Base-by-base conservation (phyloP, 2,113 vertebrate species). In the Austrofundulus limnaeus region DNA sequence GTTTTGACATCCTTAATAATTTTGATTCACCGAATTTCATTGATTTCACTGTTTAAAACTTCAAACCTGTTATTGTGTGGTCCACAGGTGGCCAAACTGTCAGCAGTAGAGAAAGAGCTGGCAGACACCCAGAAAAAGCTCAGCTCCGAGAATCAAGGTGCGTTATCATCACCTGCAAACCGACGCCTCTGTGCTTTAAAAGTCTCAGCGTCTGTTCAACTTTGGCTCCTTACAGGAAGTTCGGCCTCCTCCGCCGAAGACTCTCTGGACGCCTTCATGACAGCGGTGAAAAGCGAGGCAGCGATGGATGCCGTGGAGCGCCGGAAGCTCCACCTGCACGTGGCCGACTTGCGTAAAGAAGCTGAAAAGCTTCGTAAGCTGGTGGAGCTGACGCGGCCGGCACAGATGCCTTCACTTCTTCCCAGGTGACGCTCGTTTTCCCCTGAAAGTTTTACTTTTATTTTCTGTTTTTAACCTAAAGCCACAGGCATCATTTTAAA, bases 181-280 rank as follows among this genome's bases (percentile, higher is more conserved):
- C 23, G 8, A 10, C 7, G 14, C 14, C n/a, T 6, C 17, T 8
- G 4, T 4, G 2, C 19, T 54, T 61, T 15, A 54, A 41, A 48
- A 20, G 21, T n/a, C 42, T 13, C 13, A 0, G 23, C 28, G 11
- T 43, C 24, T 4, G 16, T 0, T 43, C 19, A 25, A 46, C 28
- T 28, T 21, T 42, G 16, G 11, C 54, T 52, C 48, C 4, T 34
- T 15, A 51, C 7, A 98, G 97, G 62, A 70, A 78, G 90, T 1
- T 89, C 92, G 7, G 86, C 92, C 59, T 81, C 92, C 0, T 85
- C 91, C 3, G 70, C 92, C 24, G 96, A 97, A 61, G 97, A 99
- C 81, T 90, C 97, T 3, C 86, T 99, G 85, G 97, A 99, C 17
- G 96, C 93, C 2, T 99, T 98, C 80, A 99, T 99, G 97, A 96